Evolutionary conservation across 2,113 vertebrate species (phyloP).

Genomic region (Hiodon tergisus): DNA sequence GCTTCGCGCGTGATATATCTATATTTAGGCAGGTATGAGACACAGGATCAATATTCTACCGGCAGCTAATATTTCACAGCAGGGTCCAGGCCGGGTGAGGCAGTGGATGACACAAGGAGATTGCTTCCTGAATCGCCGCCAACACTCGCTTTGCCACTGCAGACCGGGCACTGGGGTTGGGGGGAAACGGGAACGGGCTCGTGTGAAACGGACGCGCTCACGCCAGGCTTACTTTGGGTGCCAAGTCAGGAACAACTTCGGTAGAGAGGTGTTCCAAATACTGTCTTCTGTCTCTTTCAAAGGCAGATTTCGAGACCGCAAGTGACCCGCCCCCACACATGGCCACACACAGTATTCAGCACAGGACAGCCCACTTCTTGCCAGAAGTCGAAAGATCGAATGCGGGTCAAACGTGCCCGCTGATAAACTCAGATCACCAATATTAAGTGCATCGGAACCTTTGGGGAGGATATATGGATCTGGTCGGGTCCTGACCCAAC

Average conservation of each 20-base stretch:
- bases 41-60: conserved; percentile 49
- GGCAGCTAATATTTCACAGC: conserved; percentile 53
- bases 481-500: not conserved
- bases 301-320: no score
- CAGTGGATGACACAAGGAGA: conserved; percentile 18
- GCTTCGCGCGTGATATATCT: conserved; percentile 45
- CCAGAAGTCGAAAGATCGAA: no score
- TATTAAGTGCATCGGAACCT: not conserved
- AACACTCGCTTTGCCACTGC: not conserved
- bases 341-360: no score
- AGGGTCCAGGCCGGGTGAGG: conserved; percentile 28
- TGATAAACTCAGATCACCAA: not conserved
- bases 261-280: no score
- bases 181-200: conserved; percentile 34
- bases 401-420: no score
- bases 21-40: conserved; percentile 45
- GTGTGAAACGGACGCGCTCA: not conserved
- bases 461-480: not conserved
- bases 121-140: conserved; percentile 14
- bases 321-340: no score
- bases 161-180: conserved; percentile 12
- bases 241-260: no score
- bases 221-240: no score
- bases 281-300: no score
- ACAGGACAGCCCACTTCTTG: no score